Base-by-base conservation (phyloP, 2,888 invertebrate genomes). In the Sericinus montela region DNA sequence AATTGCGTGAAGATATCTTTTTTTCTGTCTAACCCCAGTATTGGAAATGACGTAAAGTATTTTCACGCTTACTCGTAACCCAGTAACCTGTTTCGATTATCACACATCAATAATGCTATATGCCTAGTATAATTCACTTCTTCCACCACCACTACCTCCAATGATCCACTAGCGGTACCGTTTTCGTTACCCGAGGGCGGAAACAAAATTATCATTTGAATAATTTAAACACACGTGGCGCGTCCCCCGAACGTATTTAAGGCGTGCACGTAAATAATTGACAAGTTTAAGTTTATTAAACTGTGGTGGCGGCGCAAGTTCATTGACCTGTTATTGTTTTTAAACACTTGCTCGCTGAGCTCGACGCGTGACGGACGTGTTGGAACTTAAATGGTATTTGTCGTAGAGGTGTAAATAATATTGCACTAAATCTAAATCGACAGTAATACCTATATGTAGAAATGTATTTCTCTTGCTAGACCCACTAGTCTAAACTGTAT, bases 131-230 rank as follows among this genome's bases (percentile, higher is more conserved):
- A 45, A 37, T 45, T 45, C 37, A 45, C 37, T 37, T 45, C 35
- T 13, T 32, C 11, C 11, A 5, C 11, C 19, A 19, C 32, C 32
- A 4, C 32, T 9, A 35, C 11, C 25, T 8, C 11, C 11, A 6
- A 23, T n/a, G n/a, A 10, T n/a, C 29, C 32, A 30, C 14, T 39
- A 19, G 29, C 14, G 15, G 40, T 23, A 6, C 37, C 32, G 16
- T 29, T 30, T 14, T 45, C 38, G 30, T 38, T 29, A 37, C 13
- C 5, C 14, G 10, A 11, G 37, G 16, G 19, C 28, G 30, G 23
- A 23, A 45, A 32, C 14, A 23, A 39, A 45, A 45, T 45, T 39
- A 39, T 32, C 10, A 7, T 28, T 37, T 45, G 45, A 45, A 45
- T 45, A 38, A 45, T 45, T 45, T 23, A 45, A 32, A 39, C 30